phyloP scores from a whole-genome alignment of 2,113 vertebrate genomes.

The Rhea americana region DNA sequence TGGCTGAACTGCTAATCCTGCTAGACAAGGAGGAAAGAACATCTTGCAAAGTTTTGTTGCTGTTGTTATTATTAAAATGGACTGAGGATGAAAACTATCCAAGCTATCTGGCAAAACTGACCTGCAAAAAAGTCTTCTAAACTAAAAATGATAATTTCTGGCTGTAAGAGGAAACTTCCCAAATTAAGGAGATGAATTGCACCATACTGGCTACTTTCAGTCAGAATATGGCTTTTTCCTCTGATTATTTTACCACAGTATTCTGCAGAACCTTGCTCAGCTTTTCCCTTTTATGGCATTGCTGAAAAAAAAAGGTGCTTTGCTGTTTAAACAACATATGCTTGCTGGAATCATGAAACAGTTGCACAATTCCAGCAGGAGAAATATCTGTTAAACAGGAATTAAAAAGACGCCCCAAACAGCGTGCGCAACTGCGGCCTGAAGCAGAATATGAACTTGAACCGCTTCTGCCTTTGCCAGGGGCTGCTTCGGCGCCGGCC shows the following conservation, averaged over 20 bases:
- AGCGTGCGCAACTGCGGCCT: background rate
- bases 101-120: conserved; percentile 62
- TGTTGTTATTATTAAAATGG: conserved; percentile 60
- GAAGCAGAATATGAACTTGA: background rate
- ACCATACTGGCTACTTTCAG: background rate
- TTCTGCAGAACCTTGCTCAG: background rate
- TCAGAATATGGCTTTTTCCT: background rate
- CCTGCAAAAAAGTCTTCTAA: background rate
- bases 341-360: background rate
- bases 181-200: background rate
- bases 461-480: fast-evolving
- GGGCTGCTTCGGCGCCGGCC: background rate
- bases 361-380: background rate
- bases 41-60: conserved; percentile 71
- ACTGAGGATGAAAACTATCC: conserved; percentile 33
- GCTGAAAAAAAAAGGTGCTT: background rate
- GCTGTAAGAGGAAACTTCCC: background rate
- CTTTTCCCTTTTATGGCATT: background rate
- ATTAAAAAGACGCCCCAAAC: background rate
- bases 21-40: conserved; percentile 69
- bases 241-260: background rate
- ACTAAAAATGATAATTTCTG: conserved; percentile 16
- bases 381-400: background rate
- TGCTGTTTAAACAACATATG: background rate
- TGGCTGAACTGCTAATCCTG: conserved; percentile 66